A percentile compares a stretch with the other conserved stretches of the same genome.
phyloP scores from a whole-genome alignment of 2,888 invertebrate genomes.

The Melipona bicolor region DNA sequence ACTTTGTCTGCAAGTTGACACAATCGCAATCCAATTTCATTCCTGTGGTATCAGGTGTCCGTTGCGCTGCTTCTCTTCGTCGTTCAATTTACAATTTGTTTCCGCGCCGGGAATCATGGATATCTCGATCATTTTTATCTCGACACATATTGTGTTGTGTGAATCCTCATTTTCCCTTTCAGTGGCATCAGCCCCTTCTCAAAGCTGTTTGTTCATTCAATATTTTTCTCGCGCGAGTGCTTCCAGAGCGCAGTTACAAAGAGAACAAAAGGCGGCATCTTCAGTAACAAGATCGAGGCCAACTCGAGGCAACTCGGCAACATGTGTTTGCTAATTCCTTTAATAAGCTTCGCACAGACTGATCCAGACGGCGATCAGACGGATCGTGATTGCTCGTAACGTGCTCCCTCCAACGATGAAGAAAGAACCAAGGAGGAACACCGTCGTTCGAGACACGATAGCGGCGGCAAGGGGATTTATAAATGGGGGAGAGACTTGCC shows the following conservation, averaged over 20 bases:
- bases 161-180: too few species aligned
- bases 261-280: not conserved
- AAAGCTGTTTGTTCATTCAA: not conserved
- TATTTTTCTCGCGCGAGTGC: not conserved
- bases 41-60: too few species aligned
- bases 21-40: too few species aligned
- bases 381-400: not conserved
- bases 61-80: too few species aligned
- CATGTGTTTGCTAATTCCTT: not conserved
- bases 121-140: not conserved
- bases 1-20: too few species aligned
- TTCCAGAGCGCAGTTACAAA: not conserved
- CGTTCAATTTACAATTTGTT: too few species aligned
- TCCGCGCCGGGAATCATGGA: too few species aligned
- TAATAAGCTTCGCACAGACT: not conserved
- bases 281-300: not conserved
- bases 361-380: not conserved
- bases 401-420: not conserved
- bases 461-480: slow-evolving; percentile 36
- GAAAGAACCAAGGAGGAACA: not conserved
- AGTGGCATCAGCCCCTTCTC: not conserved
- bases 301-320: not conserved
- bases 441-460: slow-evolving; percentile 4
- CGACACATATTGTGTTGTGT: not conserved
- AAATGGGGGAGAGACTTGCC: slow-evolving; percentile 1